Evolutionary conservation across 1,140 invertebrate species (phyloP).

Genomic region (Pogonognathellus flavescens): DNA sequence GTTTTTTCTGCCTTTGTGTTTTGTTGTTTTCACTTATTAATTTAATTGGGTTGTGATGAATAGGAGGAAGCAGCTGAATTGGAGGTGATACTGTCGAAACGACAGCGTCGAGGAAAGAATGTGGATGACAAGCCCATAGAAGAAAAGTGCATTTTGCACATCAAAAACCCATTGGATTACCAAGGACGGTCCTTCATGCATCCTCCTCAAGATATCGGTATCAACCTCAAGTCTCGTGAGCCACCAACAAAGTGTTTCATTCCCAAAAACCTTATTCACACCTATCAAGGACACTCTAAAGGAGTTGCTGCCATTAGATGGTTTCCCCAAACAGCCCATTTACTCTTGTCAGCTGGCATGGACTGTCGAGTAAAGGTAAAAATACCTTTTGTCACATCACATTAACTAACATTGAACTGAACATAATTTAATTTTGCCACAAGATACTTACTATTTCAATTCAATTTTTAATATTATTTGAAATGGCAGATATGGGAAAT

Average conservation of each 20-base stretch:
- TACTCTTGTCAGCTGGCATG: slow-evolving; percentile 96
- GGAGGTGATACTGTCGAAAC: slow-evolving; percentile 95
- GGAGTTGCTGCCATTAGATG: slow-evolving; percentile 96
- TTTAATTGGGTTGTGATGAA: too few species aligned
- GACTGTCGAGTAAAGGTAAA: slow-evolving; percentile 93
- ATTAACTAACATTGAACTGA: too few species aligned
- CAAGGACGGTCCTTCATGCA: slow-evolving; percentile 96
- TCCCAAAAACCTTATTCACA: slow-evolving; percentile 96
- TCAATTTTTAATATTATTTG: slow-evolving; percentile 67
- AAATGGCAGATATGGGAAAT: slow-evolving; percentile 98
- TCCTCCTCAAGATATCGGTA: slow-evolving; percentile 94
- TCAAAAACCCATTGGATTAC: slow-evolving; percentile 86
- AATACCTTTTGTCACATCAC: background rate
- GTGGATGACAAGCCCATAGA: slow-evolving; percentile 93
- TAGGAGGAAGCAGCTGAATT: slow-evolving; percentile 91
- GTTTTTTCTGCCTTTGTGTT: background rate
- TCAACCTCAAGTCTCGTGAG: slow-evolving; percentile 91
- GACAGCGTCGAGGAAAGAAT: slow-evolving; percentile 85
- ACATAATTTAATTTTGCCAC: too few species aligned
- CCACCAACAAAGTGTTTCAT: slow-evolving; percentile 97
- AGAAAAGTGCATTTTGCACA: slow-evolving; percentile 95
- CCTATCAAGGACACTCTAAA: slow-evolving; percentile 97
- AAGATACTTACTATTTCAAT: too few species aligned
- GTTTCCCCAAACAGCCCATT: slow-evolving; percentile 95
- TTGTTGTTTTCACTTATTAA: too few species aligned